A percentile compares a stretch with the other conserved stretches of the same genome.
These are phyloP conservation scores for Clarias batrachus DNA, from an alignment of 2,113 vertebrate genomes.

Conservation along the genomic window DNA sequence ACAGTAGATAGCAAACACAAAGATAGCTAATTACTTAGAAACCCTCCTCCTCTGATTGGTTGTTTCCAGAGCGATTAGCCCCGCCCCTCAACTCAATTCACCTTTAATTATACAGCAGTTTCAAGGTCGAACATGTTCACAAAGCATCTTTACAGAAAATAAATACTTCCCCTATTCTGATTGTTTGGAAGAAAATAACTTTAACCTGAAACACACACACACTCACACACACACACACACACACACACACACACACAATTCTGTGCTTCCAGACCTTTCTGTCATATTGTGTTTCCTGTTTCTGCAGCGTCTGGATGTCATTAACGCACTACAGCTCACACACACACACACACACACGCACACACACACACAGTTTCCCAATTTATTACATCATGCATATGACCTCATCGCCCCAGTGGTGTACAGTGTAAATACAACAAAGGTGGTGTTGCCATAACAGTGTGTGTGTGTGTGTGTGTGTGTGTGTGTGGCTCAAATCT, in stretches of 20 bases:
- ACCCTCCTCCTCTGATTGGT: background rate
- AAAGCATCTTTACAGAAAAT: background rate
- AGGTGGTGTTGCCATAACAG: constrained; percentile 73
- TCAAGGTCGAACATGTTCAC: background rate
- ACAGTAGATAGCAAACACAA: background rate
- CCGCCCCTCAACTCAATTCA: background rate
- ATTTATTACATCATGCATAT: constrained; percentile 70
- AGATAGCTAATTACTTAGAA: background rate
- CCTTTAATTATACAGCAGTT: background rate
- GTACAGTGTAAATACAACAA: constrained; percentile 63
- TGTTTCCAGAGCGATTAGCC: background rate
- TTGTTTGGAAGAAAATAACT: background rate
- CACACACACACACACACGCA: constrained; percentile 29
- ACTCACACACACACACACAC: constrained; percentile 15
- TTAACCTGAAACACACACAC: constrained; percentile 9
- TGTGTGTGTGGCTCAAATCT: background rate
- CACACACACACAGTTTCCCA: constrained; percentile 43
- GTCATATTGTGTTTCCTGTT: constrained; percentile 52
- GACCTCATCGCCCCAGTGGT: constrained; percentile 64
- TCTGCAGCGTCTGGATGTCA: constrained; percentile 60
- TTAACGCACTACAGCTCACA: constrained; percentile 51
- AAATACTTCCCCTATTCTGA: background rate
- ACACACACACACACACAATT: constrained; percentile 38
- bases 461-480: constrained; percentile 45
- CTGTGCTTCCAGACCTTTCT: constrained; percentile 32